These are phyloP conservation scores for Pseudochaenichthys georgianus DNA, from an alignment of 2,797 vertebrate genomes.

Conservation along the genomic window DNA sequence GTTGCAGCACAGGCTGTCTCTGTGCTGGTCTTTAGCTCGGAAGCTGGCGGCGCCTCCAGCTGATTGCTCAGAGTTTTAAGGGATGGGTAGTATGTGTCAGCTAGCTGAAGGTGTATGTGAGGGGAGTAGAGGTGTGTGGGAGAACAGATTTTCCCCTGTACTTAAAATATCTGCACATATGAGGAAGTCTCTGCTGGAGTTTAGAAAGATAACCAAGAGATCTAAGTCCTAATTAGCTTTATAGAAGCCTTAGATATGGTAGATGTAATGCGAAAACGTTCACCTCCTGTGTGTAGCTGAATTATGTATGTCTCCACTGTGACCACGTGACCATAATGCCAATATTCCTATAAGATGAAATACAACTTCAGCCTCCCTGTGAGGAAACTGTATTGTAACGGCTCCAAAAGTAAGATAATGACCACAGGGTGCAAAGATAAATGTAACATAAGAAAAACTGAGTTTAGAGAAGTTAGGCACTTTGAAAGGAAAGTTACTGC, in stretches of 20 bases:
- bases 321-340: background rate
- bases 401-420: background rate
- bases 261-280: background rate
- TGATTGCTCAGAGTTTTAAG: conserved; percentile 19
- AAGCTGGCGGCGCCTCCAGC: conserved; percentile 3
- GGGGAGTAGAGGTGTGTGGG: background rate
- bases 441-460: conserved; percentile 5
- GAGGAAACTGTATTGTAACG: background rate
- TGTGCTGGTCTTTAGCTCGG: background rate
- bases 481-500: background rate
- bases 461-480: background rate
- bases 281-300: background rate
- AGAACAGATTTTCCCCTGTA: background rate
- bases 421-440: background rate
- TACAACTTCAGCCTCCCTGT: conserved; percentile 5
- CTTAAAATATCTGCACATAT: conserved; percentile 16
- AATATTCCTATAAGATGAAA: conserved; percentile 5
- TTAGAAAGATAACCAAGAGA: background rate
- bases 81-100: conserved; percentile 11
- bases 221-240: conserved; percentile 23
- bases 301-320: conserved; percentile 20
- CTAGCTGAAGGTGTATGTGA: conserved; percentile 8
- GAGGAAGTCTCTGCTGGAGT: conserved; percentile 9
- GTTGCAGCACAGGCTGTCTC: conserved; percentile 25
- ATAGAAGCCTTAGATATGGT: background rate